Conservation (phyloP, 1,140 invertebrate species). For the Leptinotarsa lineolata region DNA sequence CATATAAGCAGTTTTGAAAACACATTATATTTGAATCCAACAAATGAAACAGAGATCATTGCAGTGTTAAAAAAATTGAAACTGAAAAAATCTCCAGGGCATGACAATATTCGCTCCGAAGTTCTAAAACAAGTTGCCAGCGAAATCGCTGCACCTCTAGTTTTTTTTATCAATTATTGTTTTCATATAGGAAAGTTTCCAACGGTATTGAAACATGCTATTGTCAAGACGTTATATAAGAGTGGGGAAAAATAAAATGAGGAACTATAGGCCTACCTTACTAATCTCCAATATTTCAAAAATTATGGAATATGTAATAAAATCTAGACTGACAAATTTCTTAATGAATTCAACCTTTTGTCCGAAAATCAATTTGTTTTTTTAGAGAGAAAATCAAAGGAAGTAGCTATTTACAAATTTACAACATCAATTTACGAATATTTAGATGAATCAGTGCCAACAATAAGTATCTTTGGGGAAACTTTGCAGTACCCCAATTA, state of each 20-base stretch:
- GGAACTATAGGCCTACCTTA: slow-evolving; percentile 50
- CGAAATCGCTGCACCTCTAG: too few species aligned
- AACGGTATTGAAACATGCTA: slow-evolving; percentile 41
- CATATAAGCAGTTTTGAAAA: not conserved
- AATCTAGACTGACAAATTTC: slow-evolving; percentile 34
- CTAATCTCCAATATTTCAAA: slow-evolving; percentile 43
- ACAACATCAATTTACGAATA: slow-evolving; percentile 13
- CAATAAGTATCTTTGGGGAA: slow-evolving; percentile 7
- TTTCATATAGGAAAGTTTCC: slow-evolving; percentile 28
- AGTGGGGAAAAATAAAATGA: slow-evolving; percentile 30
- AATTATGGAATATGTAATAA: slow-evolving; percentile 48
- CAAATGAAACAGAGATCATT: not conserved
- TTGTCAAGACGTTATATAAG: slow-evolving; percentile 46
- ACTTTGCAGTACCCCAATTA: too few species aligned
- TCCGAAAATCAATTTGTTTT: slow-evolving; percentile 45
- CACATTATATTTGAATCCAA: too few species aligned
- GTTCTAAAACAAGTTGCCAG: slow-evolving; percentile 17
- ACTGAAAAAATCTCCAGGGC: slow-evolving; percentile 11
- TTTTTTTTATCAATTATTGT: slow-evolving; percentile 13
- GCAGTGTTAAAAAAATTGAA: slow-evolving; percentile 5
- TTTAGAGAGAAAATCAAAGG: slow-evolving; percentile 32
- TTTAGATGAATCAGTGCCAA: slow-evolving; percentile 11
- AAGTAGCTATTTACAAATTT: slow-evolving; percentile 37
- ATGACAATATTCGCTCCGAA: slow-evolving; percentile 19
- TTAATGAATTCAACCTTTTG: slow-evolving; percentile 37